Evolutionary conservation across 30 jellyfish, hydroid and myxozoan genomes (phyloP).

Genomic region (Chrysaora quinquecirrha): DNA sequence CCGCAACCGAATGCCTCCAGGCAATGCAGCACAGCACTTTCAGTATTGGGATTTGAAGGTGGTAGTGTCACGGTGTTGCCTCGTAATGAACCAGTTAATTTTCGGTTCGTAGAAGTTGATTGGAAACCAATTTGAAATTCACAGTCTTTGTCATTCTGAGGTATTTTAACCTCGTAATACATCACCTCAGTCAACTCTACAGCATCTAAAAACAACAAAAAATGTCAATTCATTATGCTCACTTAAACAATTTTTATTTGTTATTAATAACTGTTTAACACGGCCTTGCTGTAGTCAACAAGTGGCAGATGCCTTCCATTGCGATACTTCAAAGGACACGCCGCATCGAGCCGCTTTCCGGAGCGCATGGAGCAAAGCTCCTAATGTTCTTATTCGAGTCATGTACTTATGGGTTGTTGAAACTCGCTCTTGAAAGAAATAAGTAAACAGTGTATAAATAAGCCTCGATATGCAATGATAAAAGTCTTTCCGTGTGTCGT

Average conservation of each 20-base stretch:
- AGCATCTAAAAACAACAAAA: slow-evolving; percentile 1
- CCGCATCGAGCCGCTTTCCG: too few relatives aligned
- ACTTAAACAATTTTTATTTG: too few relatives aligned
- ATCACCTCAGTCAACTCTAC: slow-evolving; percentile 30
- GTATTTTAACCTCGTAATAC: slow-evolving; percentile 29
- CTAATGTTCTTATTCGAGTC: too few relatives aligned
- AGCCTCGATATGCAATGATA: too few relatives aligned
- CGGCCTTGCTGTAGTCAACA: too few relatives aligned
- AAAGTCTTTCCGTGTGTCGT: too few relatives aligned
- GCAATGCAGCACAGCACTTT: background rate
- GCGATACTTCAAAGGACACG: too few relatives aligned
- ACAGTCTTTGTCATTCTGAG: background rate
- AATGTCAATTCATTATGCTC: background rate
- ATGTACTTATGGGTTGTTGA: too few relatives aligned
- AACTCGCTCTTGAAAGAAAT: too few relatives aligned
- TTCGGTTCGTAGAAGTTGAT: slow-evolving; percentile 9
- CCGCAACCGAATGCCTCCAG: slow-evolving; percentile 83
- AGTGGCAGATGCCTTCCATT: too few relatives aligned
- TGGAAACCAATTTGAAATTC: slow-evolving; percentile 59
- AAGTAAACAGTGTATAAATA: too few relatives aligned
- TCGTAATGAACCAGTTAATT: background rate
- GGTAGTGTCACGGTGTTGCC: slow-evolving; percentile 24
- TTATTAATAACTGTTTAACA: background rate
- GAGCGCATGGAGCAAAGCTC: too few relatives aligned
- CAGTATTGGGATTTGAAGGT: background rate